Percentiles rank a stretch among this genome's conserved stretches.
phyloP scores from a whole-genome alignment of 2,113 vertebrate genomes.

The Thermophis baileyi region DNA sequence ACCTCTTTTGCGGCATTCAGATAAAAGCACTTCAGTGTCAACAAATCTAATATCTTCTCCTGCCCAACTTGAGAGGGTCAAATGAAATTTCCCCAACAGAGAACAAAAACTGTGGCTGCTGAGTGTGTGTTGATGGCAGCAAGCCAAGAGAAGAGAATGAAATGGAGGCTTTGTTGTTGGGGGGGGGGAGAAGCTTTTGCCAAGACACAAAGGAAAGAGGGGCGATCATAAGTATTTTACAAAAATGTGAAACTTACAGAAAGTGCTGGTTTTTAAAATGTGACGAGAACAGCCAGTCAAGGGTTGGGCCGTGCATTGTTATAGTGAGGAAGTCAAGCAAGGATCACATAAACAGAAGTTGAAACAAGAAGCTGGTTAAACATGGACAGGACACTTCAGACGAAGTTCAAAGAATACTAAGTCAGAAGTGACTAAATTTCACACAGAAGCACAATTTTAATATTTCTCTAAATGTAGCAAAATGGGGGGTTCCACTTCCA shows the following conservation, averaged over 20 bases:
- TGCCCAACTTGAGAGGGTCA: conserved; percentile 58
- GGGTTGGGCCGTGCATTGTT: not conserved
- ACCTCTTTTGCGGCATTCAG: conserved; percentile 43
- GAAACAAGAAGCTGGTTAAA: not conserved
- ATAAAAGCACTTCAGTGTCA: conserved; percentile 54
- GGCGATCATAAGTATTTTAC: not conserved
- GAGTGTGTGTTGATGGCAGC: conserved; percentile 15
- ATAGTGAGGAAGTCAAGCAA: not conserved
- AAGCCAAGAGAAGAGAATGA: conserved; percentile 15
- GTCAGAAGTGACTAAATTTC: not conserved
- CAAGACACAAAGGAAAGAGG: fast-evolving
- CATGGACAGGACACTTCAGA: not conserved
- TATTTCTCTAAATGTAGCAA: not conserved
- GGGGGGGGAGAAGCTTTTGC: not conserved
- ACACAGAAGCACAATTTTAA: not conserved
- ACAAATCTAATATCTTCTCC: conserved; percentile 57
- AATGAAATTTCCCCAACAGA: conserved; percentile 56
- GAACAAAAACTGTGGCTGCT: conserved; percentile 39
- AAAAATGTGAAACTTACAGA: not conserved
- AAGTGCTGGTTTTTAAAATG: not conserved
- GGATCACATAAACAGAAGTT: not conserved
- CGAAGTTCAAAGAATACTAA: not conserved
- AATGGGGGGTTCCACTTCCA: not conserved
- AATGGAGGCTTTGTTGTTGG: not conserved
- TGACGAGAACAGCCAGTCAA: not conserved